Conservation (phyloP, 1,140 invertebrate genomes). For the Camponotus vicinus region DNA sequence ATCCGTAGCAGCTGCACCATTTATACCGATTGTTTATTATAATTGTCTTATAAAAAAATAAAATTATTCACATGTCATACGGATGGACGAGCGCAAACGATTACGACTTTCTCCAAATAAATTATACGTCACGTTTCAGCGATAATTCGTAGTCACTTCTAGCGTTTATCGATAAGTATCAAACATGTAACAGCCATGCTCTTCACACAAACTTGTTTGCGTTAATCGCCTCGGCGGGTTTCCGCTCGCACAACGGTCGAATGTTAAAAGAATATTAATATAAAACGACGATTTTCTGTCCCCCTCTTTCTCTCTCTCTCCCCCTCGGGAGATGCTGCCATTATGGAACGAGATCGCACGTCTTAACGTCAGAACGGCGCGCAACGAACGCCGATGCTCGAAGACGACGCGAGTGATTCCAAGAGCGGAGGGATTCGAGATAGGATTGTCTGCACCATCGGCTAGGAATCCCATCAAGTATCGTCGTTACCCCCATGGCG, state of each 20-base stretch:
- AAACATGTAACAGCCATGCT: constrained; percentile 2
- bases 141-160: constrained; percentile 37
- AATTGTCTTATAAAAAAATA: not conserved
- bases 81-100: constrained; percentile 6
- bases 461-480: constrained; percentile 87
- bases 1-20: not conserved
- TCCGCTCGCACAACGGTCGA: constrained; percentile 18
- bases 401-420: constrained; percentile 83
- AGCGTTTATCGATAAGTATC: constrained; percentile 35
- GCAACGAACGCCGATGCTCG: constrained; percentile 73
- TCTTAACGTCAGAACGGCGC: constrained; percentile 64
- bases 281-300: constrained; percentile 21
- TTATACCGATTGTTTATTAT: not conserved
- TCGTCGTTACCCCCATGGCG: constrained; percentile 81
- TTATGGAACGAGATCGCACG: constrained; percentile 39
- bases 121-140: constrained; percentile 7
- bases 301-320: too few relatives aligned
- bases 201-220: constrained; percentile 7
- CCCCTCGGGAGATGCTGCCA: not conserved
- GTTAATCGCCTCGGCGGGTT: constrained; percentile 31
- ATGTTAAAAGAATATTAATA: constrained; percentile 60
- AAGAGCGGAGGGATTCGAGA: constrained; percentile 81
- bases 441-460: constrained; percentile 87
- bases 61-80: not conserved
- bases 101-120: constrained; percentile 28